Percentiles rank a stretch among this genome's conserved stretches.
phyloP scores from a whole-genome alignment of 2,797 vertebrate genomes.

The Platyrinchus mystaceus region DNA sequence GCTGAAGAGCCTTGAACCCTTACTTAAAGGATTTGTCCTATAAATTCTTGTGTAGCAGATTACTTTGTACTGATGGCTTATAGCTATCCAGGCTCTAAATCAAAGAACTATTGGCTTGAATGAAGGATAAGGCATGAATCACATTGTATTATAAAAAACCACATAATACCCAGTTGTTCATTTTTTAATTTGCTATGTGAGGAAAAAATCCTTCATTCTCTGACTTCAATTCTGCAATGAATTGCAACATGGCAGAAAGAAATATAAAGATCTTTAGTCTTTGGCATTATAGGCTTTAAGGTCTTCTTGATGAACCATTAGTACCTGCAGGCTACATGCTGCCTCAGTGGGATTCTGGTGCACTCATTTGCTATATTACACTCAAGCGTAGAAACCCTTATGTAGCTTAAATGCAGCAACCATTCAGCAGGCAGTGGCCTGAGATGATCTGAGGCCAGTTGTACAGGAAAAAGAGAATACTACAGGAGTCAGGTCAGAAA shows the following conservation, averaged over 20 bases:
- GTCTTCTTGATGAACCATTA: slow-evolving; percentile 3
- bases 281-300: slow-evolving; percentile 5
- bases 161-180: neutral
- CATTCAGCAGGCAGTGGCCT: neutral
- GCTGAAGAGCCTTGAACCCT: slow-evolving; percentile 16
- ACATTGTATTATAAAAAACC: neutral
- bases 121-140: neutral
- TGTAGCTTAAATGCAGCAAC: neutral
- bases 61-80: slow-evolving; percentile 43
- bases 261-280: neutral
- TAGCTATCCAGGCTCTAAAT: slow-evolving; percentile 38
- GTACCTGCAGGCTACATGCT: neutral
- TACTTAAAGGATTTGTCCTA: slow-evolving; percentile 56
- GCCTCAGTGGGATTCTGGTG: slow-evolving; percentile 22
- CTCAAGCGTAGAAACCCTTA: neutral
- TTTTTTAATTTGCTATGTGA: slow-evolving; percentile 16
- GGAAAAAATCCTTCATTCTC: neutral
- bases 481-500: neutral
- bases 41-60: slow-evolving; percentile 39
- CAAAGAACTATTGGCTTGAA: neutral
- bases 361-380: neutral
- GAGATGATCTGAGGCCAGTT: neutral
- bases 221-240: neutral
- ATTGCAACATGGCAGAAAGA: slow-evolving; percentile 18
- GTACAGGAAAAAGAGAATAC: neutral